Conservation (phyloP, 2,113 vertebrate genomes). For the Microcebus murinus region DNA sequence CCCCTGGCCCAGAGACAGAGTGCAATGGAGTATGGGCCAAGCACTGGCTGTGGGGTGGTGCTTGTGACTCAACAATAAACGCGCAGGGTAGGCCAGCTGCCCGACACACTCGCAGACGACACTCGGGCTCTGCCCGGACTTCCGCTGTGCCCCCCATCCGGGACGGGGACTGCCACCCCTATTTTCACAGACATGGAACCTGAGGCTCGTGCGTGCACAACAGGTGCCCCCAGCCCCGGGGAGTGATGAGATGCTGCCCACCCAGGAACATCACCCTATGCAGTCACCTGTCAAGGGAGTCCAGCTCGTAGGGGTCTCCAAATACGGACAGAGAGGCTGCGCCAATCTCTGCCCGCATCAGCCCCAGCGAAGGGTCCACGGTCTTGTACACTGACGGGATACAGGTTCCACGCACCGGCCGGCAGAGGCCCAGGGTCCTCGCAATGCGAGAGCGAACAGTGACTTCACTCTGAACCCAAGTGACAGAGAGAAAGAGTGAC, state of each 20-base stretch:
- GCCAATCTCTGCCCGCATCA: constrained; percentile 95
- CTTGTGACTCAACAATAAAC: fast-evolving
- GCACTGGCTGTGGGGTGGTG: fast-evolving
- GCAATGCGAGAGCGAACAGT: constrained; percentile 93
- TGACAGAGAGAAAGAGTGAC: background rate
- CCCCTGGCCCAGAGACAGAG: background rate
- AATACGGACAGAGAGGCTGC: constrained; percentile 96
- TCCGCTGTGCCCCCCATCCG: fast-evolving
- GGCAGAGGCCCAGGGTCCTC: constrained; percentile 89
- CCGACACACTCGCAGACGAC: too few relatives aligned
- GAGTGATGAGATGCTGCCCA: background rate
- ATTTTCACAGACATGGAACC: fast-evolving
- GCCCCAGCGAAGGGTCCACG: constrained; percentile 88
- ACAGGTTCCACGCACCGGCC: constrained; percentile 84
- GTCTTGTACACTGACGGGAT: constrained; percentile 91
- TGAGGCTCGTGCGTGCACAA: fast-evolving
- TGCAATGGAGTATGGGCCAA: fast-evolving
- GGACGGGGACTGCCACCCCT: background rate
- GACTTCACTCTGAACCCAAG: constrained; percentile 83
- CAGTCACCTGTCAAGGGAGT: constrained; percentile 89
- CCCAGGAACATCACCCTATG: background rate
- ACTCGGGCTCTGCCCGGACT: background rate
- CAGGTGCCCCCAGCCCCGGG: fast-evolving
- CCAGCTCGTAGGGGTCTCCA: constrained; percentile 94
- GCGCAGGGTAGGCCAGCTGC: too few relatives aligned